Conservation (phyloP, 2,888 invertebrate species). For the Andrena bicolor region DNA sequence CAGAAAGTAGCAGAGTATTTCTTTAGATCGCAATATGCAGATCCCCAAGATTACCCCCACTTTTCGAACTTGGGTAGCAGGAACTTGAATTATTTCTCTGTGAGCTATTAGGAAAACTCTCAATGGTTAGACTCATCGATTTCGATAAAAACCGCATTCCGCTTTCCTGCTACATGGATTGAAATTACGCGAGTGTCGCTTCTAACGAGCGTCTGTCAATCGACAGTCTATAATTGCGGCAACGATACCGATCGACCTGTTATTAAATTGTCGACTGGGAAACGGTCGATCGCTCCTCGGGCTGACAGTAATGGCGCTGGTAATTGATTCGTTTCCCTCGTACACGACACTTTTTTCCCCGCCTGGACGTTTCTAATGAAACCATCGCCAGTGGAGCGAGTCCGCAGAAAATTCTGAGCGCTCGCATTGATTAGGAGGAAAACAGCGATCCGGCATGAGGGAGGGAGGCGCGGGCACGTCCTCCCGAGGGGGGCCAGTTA, state of each 20-base stretch:
- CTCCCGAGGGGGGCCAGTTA: constrained; percentile 7
- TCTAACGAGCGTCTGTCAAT: constrained; percentile 66
- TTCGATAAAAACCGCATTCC: constrained; percentile 1
- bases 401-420: background rate
- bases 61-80: no score
- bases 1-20: no score
- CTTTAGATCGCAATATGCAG: no score
- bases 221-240: constrained; percentile 69
- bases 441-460: constrained; percentile 12
- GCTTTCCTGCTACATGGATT: background rate
- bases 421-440: constrained; percentile 28
- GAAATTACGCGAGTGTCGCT: constrained; percentile 4
- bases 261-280: constrained; percentile 75
- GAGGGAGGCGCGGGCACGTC: constrained; percentile 23
- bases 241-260: constrained; percentile 75
- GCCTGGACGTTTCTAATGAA: background rate
- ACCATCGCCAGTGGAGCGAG: background rate
- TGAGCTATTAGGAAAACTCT: no score
- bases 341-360: background rate
- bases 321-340: constrained; percentile 73
- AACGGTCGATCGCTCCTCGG: constrained; percentile 47
- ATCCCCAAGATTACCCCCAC: no score
- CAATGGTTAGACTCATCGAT: background rate
- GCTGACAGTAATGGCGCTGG: constrained; percentile 61
- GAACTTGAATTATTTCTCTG: no score